Evolutionary conservation across 1,140 invertebrate genomes (phyloP), one percentile per base, ranked within the genome.

Genomic region (Neuroterus valhalla): DNA sequence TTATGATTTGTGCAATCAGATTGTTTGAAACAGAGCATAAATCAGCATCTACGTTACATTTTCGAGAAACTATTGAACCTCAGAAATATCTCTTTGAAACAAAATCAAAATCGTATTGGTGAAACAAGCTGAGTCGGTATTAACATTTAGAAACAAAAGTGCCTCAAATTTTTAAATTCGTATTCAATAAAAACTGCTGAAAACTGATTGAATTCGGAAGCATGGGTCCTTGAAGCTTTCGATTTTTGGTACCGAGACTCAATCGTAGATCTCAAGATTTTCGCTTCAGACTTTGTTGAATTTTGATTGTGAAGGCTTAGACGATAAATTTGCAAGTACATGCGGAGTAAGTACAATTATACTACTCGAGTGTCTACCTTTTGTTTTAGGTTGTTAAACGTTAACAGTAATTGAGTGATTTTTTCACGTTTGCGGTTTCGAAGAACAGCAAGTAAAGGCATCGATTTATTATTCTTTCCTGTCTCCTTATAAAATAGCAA

Each of bases 371-470:
- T 71, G 43, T 69, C 74, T 74, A 82, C 75, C 70, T 77, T 75
- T 80, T 74, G 15, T 75, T 78, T 66, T 78, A 75, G 74, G 72
- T 62, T 79, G 76, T 68, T 77, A 74, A 79, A 83, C 73, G 80
- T 82, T 76, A 80, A 80, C 71, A 71, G 70, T 77, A 71, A 81
- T 80, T 76, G 75, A 80, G 77, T 76, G 75, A 80, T 81, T 82
- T 78, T 75, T 55, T 79, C 83, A 79, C 72, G 73, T 76, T 82
- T 85, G 79, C 76, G 75, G 85, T 78, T 72, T 81, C 52, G 70
- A 74, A 81, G 72, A 82, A 78, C 78, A 84, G 73, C 76, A 81
- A 81, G 73, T 76, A 78, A 86, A 83, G 84, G 82, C 84, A 86
- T 82, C 76, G 72, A 38, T 38, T 76, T 83, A 77, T 74, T 74